These are phyloP conservation scores for Spatulosminthurus flaviceps DNA, from an alignment of 2,888 invertebrate genomes.

Conservation along the genomic window DNA sequence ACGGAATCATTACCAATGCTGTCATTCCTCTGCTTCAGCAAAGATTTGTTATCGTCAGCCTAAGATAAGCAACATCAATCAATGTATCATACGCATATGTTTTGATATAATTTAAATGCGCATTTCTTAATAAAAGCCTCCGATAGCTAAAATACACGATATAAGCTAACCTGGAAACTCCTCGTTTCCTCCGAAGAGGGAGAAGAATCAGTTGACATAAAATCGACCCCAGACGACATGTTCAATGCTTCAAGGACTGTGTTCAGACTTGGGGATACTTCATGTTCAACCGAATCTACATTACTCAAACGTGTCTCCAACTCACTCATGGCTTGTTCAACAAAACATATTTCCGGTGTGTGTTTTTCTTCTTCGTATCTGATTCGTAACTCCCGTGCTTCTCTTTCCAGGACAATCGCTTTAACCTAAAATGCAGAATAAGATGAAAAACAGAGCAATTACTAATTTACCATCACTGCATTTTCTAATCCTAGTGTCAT, in stretches of 20 bases:
- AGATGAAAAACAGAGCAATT: no score
- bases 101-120: no score
- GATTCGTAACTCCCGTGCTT: slow-evolving; percentile 74
- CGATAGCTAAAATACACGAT: no score
- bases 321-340: slow-evolving; percentile 82
- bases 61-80: background rate
- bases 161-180: slow-evolving; percentile 5
- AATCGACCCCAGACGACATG: background rate
- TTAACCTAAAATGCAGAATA: slow-evolving; percentile 69
- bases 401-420: slow-evolving; percentile 76
- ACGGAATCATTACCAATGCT: slow-evolving; percentile 64
- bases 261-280: background rate
- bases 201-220: slow-evolving; percentile 6
- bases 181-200: background rate
- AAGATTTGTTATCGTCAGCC: background rate
- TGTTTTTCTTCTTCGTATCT: slow-evolving; percentile 72
- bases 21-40: slow-evolving; percentile 60
- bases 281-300: background rate
- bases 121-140: no score
- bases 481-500: no score
- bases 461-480: no score
- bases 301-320: slow-evolving; percentile 66
- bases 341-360: slow-evolving; percentile 84
- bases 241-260: slow-evolving; percentile 37
- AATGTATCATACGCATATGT: background rate